Base-by-base conservation (phyloP, 2,113 vertebrate species). In the Mastomys coucha region DNA sequence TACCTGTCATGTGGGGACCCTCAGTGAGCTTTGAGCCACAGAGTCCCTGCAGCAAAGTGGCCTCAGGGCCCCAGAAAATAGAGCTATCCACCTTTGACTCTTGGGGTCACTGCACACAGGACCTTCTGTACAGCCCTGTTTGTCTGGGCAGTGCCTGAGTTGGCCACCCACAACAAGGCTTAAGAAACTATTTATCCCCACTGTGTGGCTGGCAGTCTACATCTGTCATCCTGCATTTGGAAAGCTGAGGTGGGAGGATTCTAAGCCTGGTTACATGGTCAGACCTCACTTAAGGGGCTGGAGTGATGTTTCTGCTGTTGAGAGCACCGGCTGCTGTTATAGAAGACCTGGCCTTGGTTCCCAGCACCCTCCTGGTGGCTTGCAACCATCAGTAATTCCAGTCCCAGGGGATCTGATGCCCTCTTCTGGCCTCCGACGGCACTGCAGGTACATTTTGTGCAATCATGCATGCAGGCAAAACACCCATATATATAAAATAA, bases 111-210 rank as follows among this genome's bases (percentile, higher is more conserved):
- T 65, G 51, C 12, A n/a, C 17, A 6, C 2, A 26, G 42, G 13
- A 3, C 4, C 39, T 7, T n/a, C 24, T 28, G 0, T 0, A 11
- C 28, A 33, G 36, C 36, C 33, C 24, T 6, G 0, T 51, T 22
- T 14, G 14, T n/a, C 22, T 26, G 31, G 87, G 75, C 20, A 16
- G 4, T 17, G 8, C 31, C 26, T 1, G 1, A 14, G 8, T 28
- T 8, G 14, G 22, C 36, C 2, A 0, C 20, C 1, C 11, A 70
- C 51, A 58, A 2, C 36, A 19, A 39, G 22, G 36, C 36, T 10
- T 36, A 5, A 24, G 31, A 53, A 56, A 53, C 65, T 56, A 51
- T 58, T 56, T 5, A 28, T 42, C 51, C 14, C 4, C n/a, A 42
- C 36, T 39, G 22, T 19, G 69, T 56, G 24, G n/a, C 24, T 56